Evolutionary conservation across 2,888 invertebrate genomes (phyloP), one percentile per base, ranked within the genome.

Genomic region (Mythimna loreyi): DNA sequence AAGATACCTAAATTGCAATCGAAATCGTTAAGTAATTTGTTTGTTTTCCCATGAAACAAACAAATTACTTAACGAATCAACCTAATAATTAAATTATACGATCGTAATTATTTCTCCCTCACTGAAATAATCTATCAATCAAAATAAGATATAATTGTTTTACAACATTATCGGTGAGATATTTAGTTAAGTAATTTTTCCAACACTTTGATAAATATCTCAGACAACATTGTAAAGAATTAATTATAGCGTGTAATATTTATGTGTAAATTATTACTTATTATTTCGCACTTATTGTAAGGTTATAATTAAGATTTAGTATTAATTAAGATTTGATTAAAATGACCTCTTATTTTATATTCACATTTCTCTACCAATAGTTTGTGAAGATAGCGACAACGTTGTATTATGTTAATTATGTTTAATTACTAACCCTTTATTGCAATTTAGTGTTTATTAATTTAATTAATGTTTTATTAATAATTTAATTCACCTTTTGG

Each of bases 141-240:
- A 62, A 43, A 55, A 2, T 19, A 3, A 62, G 49, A 50, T 40
- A 43, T 5, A 25, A 67, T 62, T 36, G 13, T 36, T 53, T 49
- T 4, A 23, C 13, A 19, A 58, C 16, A 50, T 30, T 36, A 25
- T 67, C 4, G 21, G 23, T 3, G 19, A 66, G 19, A 40, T 59
- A n/a, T n/a, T n/a, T n/a, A n/a, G 49, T 72, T 72, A 56, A 57
- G 43, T 58, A 49, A 63, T 21, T 43, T 60, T 76, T 81, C 81
- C 61, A 76, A 82, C 79, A 59, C 49, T 47, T 8, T n/a, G 71
- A 81, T 71, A 50, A 58, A 33, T 58, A 77, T 69, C 77, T 72
- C 8, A n/a, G 11, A 60, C 47, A 50, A 19, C 33, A 67, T 47
- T 53, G 30, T 50, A n/a, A 62, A 47, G 23, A 76, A 70, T 53